phyloP scores from a whole-genome alignment of 2,888 invertebrate genomes.

The Xanthia togata region DNA sequence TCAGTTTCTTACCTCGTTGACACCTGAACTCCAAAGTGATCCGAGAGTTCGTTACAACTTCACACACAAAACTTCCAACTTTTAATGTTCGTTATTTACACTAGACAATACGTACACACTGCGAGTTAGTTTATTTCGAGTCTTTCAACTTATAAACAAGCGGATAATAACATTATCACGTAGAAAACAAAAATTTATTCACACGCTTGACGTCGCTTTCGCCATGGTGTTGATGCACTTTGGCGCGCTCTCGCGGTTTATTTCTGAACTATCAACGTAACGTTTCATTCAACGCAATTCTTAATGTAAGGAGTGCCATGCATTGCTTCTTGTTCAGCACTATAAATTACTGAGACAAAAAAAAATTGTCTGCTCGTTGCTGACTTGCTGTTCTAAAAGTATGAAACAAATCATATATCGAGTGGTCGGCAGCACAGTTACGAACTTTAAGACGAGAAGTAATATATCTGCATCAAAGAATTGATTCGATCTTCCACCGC shows the following conservation, averaged over 20 bases:
- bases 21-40: slow-evolving; percentile 89
- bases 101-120: slow-evolving; percentile 78
- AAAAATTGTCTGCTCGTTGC: background rate
- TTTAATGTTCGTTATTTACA: slow-evolving; percentile 78
- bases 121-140: slow-evolving; percentile 77
- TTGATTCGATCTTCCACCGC: background rate
- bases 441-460: background rate
- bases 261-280: slow-evolving; percentile 61
- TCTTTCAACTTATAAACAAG: slow-evolving; percentile 85
- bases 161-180: slow-evolving; percentile 84
- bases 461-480: background rate
- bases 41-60: slow-evolving; percentile 89
- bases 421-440: background rate
- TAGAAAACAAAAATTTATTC: slow-evolving; percentile 88
- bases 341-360: background rate
- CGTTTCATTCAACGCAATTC: slow-evolving; percentile 70
- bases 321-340: background rate
- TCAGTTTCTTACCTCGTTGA: slow-evolving; percentile 90
- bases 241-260: slow-evolving; percentile 76
- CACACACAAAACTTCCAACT: slow-evolving; percentile 86
- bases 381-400: background rate
- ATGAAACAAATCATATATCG: background rate
- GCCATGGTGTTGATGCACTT: slow-evolving; percentile 87
- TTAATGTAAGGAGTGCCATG: background rate
- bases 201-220: slow-evolving; percentile 87